Base-by-base conservation (phyloP, 2,888 invertebrate species). In the Pollenia amentaria region DNA sequence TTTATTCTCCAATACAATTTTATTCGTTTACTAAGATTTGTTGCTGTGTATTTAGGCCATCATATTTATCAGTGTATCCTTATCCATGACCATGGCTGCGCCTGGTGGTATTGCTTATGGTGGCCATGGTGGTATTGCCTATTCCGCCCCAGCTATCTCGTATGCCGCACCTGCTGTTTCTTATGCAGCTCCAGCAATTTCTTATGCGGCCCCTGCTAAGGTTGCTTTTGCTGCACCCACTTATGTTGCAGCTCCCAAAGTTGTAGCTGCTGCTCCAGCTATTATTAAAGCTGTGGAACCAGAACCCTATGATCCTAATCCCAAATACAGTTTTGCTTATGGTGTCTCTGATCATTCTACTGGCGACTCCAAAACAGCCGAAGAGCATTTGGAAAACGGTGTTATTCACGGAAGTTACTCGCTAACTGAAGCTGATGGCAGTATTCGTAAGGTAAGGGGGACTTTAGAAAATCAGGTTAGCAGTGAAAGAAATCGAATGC, bases 271-370 rank as follows among this genome's bases (percentile, higher is more conserved):
- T 40, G 89, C 91, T 88, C 89, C 91, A 4, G 90, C 92, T 3
- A 89, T 89, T 79, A 91, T 93, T 78, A 91, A 92, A 70, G 91
- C 92, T 82, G 89, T 91, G 9, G 89, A 90, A 14, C 89, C 90
- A 4, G 91, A 91, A 82, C 91, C 92, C 67, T 90, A 89, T 53
- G 91, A 91, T 87, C 90, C 91, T n/a, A 91, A 91, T 88, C 96
- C 96, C 12, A 95, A 95, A 91, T 96, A 96, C 91, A 95, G 95
- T 75, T 96, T 95, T 92, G 95, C 95, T 64, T 96, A 96, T 91
- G 95, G 96, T 85, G 95, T 96, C 80, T 95, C 95, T 88, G 96
- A 96, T 91, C 94, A 95, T 84, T 90, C 95, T 16, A 96, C 96
- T 79, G 96, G 96, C 91, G 93, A 95, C 91, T 94, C 93, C 62